phyloP scores from a whole-genome alignment of 2,888 invertebrate species.

The Crossocerus cetratus region DNA sequence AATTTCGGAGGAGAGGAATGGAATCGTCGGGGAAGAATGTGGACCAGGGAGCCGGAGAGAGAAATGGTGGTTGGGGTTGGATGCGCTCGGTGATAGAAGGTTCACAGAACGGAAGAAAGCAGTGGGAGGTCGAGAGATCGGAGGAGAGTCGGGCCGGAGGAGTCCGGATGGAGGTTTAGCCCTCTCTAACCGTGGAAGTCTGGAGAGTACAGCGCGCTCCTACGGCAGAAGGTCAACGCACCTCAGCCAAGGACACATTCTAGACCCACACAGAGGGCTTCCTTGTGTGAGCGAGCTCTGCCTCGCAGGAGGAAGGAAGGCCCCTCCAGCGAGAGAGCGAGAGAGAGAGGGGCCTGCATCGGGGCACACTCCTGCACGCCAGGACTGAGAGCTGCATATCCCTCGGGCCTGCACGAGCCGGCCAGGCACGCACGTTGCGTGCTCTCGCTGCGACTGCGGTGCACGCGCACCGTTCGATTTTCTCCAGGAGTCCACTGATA shows the following conservation, averaged over 20 bases:
- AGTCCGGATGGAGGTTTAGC: constrained; percentile 61
- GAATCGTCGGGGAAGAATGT: too few species aligned
- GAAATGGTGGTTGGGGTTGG: too few species aligned
- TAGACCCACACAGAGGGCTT: constrained; percentile 66
- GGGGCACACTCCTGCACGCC: too few species aligned
- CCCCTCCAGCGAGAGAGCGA: not conserved
- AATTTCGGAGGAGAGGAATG: too few species aligned
- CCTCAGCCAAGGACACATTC: constrained; percentile 76
- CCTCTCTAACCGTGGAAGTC: constrained; percentile 62
- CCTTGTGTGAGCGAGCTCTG: constrained; percentile 45
- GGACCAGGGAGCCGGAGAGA: too few species aligned
- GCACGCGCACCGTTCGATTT: too few species aligned
- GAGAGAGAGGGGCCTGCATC: too few species aligned
- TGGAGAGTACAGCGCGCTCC: constrained; percentile 62
- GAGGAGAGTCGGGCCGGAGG: constrained; percentile 32
- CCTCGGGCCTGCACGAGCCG: too few species aligned
- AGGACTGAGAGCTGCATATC: too few species aligned
- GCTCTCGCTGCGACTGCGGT: too few species aligned
- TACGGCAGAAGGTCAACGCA: constrained; percentile 73
- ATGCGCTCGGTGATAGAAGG: not conserved
- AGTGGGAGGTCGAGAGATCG: constrained; percentile 19
- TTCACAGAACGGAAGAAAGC: not conserved
- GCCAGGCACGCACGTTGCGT: too few species aligned
- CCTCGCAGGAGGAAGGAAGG: not conserved
- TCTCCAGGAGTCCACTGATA: too few species aligned